Conservation (phyloP, 1,140 invertebrate genomes). For the Microplitis demolitor region DNA sequence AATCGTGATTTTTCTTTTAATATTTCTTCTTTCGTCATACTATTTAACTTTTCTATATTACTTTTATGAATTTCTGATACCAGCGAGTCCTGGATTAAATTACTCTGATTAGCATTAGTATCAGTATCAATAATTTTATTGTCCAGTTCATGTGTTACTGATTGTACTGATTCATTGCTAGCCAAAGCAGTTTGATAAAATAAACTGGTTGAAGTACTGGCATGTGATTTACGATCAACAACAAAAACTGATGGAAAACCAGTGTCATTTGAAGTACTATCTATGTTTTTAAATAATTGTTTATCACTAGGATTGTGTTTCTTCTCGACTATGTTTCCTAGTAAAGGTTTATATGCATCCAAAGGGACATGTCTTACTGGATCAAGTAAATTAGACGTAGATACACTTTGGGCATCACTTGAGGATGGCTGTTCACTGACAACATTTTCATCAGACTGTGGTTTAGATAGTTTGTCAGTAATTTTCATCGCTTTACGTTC, state of each 20-base stretch:
- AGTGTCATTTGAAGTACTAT: constrained; percentile 6
- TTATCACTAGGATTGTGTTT: constrained; percentile 44
- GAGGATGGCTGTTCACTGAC: constrained; percentile 29
- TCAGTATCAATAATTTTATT: constrained; percentile 11
- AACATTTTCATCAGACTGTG: constrained; percentile 31
- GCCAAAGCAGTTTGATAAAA: background rate
- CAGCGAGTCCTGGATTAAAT: constrained; percentile 35
- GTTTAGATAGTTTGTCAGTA: constrained; percentile 37
- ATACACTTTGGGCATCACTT: constrained; percentile 4
- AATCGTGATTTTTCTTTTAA: constrained; percentile 73
- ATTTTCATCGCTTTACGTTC: constrained; percentile 26
- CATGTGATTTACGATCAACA: constrained; percentile 12
- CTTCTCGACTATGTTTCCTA: constrained; percentile 69
- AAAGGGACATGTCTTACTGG: constrained; percentile 59
- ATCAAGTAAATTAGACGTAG: constrained; percentile 37
- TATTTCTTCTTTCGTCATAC: constrained; percentile 79
- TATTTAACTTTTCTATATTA: constrained; percentile 70
- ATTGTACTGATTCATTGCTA: background rate
- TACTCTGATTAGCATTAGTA: constrained; percentile 11
- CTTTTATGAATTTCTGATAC: constrained; percentile 71
- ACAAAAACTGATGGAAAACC: constrained; percentile 50
- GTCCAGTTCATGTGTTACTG: background rate
- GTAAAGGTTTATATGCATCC: constrained; percentile 55
- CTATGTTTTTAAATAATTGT: constrained; percentile 28
- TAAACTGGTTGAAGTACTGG: background rate